Conservation (phyloP, 1,140 invertebrate species). For the Thaumetopoea pityocampa region DNA sequence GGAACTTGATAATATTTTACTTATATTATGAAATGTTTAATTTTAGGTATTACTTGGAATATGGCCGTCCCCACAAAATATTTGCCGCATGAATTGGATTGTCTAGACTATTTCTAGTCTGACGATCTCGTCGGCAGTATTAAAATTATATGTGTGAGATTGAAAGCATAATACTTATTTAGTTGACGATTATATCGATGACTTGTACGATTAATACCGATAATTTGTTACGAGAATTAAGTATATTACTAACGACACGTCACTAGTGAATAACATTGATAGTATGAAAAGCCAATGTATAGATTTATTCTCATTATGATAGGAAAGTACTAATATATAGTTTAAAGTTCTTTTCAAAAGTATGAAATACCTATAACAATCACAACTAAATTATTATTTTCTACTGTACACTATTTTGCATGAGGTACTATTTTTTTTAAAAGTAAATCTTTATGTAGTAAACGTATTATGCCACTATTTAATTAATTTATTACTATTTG, state of each 20-base stretch:
- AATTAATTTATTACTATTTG: too few species aligned
- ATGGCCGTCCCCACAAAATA: conserved; percentile 19
- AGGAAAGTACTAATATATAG: conserved; percentile 19
- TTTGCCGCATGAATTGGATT: conserved; percentile 20
- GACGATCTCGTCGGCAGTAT: conserved; percentile 58
- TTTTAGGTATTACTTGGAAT: too few species aligned
- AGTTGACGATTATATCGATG: conserved; percentile 13
- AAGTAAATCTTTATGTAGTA: too few species aligned
- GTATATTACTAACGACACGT: conserved; percentile 18
- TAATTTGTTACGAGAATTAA: conserved; percentile 9
- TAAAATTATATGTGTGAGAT: conserved; percentile 45
- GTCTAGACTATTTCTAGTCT: conserved; percentile 9
- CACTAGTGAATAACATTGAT: conserved; percentile 33
- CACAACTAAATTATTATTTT: too few species aligned
- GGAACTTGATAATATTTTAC: too few species aligned
- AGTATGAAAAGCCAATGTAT: conserved; percentile 39
- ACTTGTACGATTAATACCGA: conserved; percentile 11
- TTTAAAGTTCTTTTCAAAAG: conserved; percentile 28
- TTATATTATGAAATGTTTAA: too few species aligned
- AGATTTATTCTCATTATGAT: conserved; percentile 24
- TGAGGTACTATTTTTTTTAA: too few species aligned
- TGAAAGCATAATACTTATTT: conserved; percentile 38
- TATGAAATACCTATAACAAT: too few species aligned
- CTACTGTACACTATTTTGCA: too few species aligned
- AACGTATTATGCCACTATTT: too few species aligned